These are phyloP conservation scores for Amphipyra tragopoginis DNA, from an alignment of 2,888 invertebrate genomes.

Conservation along the genomic window DNA sequence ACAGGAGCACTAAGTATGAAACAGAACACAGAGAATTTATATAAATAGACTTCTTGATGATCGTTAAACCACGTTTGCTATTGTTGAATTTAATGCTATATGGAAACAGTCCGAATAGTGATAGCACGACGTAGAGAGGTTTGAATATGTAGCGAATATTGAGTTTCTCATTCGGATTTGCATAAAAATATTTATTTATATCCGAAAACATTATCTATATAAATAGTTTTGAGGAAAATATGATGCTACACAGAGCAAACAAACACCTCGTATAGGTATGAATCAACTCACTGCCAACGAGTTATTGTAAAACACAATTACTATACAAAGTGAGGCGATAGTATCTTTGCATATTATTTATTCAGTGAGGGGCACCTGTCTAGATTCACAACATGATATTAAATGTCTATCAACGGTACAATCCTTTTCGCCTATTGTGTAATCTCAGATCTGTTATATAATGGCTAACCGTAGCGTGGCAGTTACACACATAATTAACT, in stretches of 20 bases:
- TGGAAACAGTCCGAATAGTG: conserved; percentile 69
- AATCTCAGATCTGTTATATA: conserved; percentile 44
- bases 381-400: conserved; percentile 53
- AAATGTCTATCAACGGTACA: conserved; percentile 53
- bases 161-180: conserved; percentile 23
- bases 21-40: conserved; percentile 72
- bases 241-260: conserved; percentile 3
- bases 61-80: conserved; percentile 57
- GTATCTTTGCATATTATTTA: conserved; percentile 63
- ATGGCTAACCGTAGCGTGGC: conserved; percentile 16
- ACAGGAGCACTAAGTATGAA: conserved; percentile 62
- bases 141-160: conserved; percentile 62
- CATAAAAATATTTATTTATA: conserved; percentile 50
- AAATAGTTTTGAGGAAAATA: neutral
- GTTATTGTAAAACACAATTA: conserved; percentile 34
- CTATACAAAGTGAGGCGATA: conserved; percentile 50
- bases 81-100: conserved; percentile 66
- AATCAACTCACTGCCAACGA: conserved; percentile 32
- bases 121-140: conserved; percentile 66
- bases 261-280: conserved; percentile 24
- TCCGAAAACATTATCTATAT: conserved; percentile 53
- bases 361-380: conserved; percentile 55
- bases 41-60: conserved; percentile 73
- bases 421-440: conserved; percentile 48
- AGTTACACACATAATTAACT: conserved; percentile 8